These are phyloP conservation scores for Chanos chanos DNA, from an alignment of 2,797 vertebrate genomes.

Conservation along the genomic window DNA sequence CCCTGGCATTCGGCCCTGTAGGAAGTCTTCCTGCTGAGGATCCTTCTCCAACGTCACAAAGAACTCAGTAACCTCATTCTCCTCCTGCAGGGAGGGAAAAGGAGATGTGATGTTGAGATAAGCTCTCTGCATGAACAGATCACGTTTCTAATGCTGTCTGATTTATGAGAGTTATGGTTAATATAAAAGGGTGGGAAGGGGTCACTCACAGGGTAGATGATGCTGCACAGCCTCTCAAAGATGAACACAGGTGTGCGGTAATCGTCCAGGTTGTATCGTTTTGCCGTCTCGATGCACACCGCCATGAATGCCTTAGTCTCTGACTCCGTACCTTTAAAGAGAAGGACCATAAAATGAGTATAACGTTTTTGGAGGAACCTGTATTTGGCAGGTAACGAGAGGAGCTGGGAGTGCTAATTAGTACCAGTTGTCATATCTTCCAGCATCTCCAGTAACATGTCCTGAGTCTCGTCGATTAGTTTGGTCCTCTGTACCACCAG, in stretches of 20 bases:
- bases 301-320: constrained; percentile 99
- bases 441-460: constrained; percentile 98
- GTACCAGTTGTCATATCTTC: constrained; percentile 99
- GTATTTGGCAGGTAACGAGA: neutral
- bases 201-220: constrained; percentile 92
- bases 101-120: neutral
- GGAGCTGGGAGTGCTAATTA: neutral
- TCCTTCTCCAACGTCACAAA: constrained; percentile 98
- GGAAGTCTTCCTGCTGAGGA: constrained; percentile 97
- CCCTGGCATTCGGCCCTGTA: constrained; percentile 97
- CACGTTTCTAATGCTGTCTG: too few relatives aligned
- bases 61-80: constrained; percentile 98
- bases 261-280: constrained; percentile 94
- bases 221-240: constrained; percentile 97
- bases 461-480: constrained; percentile 96
- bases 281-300: constrained; percentile 98
- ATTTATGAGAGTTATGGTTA: neutral
- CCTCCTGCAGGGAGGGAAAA: constrained; percentile 74
- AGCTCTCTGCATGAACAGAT: neutral
- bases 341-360: neutral
- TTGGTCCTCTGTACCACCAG: constrained; percentile 97
- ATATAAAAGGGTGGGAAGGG: neutral
- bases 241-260: constrained; percentile 98
- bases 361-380: neutral
- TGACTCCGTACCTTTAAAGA: constrained; percentile 86